These are phyloP conservation scores for Paracentrotus lividus DNA, from an alignment of 53 echinoderm and acorn worm genomes.

Conservation along the genomic window DNA sequence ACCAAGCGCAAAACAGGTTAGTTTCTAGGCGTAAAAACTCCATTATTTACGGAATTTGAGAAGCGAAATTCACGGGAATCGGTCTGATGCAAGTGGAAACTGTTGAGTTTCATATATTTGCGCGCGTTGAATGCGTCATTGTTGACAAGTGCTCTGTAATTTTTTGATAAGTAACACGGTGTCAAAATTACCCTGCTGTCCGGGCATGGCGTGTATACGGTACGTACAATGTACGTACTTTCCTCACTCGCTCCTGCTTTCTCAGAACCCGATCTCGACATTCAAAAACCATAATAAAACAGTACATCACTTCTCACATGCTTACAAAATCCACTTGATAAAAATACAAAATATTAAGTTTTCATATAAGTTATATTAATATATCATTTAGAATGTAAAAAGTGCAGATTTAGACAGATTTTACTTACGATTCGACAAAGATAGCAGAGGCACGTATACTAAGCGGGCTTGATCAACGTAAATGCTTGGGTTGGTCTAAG, in stretches of 20 bases:
- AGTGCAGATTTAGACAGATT: constrained; percentile 21
- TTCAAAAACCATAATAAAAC: background rate
- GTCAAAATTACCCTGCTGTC: too few relatives aligned
- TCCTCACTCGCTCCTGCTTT: background rate
- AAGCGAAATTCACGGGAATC: too few relatives aligned
- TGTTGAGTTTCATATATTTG: too few relatives aligned
- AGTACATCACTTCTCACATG: background rate
- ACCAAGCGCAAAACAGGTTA: too few relatives aligned
- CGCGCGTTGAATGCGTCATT: too few relatives aligned
- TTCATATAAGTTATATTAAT: background rate
- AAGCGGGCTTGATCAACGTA: background rate
- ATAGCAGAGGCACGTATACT: background rate
- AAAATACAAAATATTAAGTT: background rate
- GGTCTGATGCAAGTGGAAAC: too few relatives aligned
- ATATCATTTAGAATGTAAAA: background rate
- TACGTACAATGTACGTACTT: background rate
- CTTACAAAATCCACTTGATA: background rate
- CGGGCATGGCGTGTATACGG: background rate
- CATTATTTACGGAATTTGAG: too few relatives aligned
- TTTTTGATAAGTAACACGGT: too few relatives aligned
- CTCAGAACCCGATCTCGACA: background rate
- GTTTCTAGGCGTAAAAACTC: too few relatives aligned
- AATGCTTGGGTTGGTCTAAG: background rate
- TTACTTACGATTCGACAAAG: background rate
- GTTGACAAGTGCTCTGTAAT: too few relatives aligned